Conservation (phyloP, 2,113 vertebrate species). For the Neotragus moschatus region DNA sequence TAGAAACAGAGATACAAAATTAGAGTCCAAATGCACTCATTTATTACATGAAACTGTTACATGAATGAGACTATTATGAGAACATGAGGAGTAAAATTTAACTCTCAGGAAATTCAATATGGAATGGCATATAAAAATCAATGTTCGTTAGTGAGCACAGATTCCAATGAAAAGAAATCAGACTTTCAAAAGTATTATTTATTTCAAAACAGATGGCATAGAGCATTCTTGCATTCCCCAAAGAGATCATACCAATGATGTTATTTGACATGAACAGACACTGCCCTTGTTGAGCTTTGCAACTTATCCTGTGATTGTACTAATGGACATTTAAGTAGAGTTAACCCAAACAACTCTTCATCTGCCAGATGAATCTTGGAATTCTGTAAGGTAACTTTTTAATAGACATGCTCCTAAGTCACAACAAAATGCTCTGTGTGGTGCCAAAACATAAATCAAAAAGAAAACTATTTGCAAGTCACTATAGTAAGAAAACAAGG, state of each 20-base stretch:
- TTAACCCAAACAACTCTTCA: neutral
- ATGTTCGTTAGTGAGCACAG: neutral
- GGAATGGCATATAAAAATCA: slow-evolving; percentile 13
- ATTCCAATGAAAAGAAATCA: neutral
- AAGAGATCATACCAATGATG: neutral
- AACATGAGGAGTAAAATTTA: neutral
- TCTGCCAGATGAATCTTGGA: neutral
- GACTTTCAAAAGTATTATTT: neutral
- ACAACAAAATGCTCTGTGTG: neutral
- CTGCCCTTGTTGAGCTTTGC: neutral
- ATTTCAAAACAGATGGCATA: neutral
- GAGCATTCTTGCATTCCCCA: neutral
- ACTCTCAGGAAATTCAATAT: neutral
- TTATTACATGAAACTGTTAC: neutral
- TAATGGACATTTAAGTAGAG: neutral
- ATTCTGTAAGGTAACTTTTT: neutral
- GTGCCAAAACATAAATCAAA: neutral
- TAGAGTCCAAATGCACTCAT: neutral
- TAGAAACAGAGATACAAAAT: neutral
- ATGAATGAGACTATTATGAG: neutral
- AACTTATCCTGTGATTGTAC: neutral
- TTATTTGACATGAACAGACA: neutral
- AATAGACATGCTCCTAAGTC: neutral
- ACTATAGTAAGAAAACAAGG: neutral
- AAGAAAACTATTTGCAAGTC: neutral